Evolutionary conservation across 2,113 vertebrate genomes (phyloP), one percentile per base, ranked within the genome.

Genomic region (Heteronetta atricapilla): DNA sequence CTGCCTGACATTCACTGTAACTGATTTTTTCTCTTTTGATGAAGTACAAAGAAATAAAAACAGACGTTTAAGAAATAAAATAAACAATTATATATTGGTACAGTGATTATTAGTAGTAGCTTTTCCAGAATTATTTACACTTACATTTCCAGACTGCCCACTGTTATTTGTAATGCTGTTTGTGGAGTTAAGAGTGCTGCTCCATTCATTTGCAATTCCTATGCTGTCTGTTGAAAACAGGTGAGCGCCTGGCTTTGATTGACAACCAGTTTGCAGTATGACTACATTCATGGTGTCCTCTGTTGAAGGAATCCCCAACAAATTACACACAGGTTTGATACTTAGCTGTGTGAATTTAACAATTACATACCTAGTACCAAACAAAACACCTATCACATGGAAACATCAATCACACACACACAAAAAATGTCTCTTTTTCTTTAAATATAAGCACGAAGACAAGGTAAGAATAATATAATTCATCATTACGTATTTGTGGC

Each of bases 81-180:
- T 52, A 88, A 89, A 93, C 90, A 78, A 85, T 64, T 53, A 44
- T 33, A 84, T 82, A 89, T 76, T 81, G 58, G 52, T 53, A 93
- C 75, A 79, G 80, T 59, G 25, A 88, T 84, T 46, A 82, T 73
- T 46, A 88, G 3, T 40, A 92, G 72, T 64, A 90, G 77, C 46
- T 90, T 84, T 90, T 87, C 73, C 90, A 90, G 68, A 95, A 79
- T 82, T 76, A 85, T 88, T 91, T 82, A 80, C 93, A 98, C 98
- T 96, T 98, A 99, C 98, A 78, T 97, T 98, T 97, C 97, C 98
- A 56, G 98, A 93, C 92, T 98, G 98, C 95, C 98, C 97, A 23
- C 98, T 98, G 97, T 96, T 97, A 96, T 97, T 96, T 60, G 83
- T 46, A 78, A 97, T 81, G 87, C 95, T 97, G 95, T 76, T 96